Evolutionary conservation across 2,888 invertebrate genomes (phyloP), one percentile per base, ranked within the genome.

Genomic region (Cheilosia urbana): DNA sequence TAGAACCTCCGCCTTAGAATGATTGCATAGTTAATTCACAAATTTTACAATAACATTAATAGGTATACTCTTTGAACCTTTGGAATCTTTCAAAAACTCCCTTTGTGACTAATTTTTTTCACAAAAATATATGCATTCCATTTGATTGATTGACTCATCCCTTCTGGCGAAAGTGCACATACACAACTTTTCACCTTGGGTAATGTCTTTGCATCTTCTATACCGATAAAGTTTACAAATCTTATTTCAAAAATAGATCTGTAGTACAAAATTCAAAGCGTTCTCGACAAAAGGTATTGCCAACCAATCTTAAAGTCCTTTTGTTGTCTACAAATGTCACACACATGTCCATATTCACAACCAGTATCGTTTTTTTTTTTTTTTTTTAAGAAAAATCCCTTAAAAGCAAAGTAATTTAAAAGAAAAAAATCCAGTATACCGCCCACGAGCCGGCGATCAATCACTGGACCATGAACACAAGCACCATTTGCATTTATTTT

Each of bases 381-480:
- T 9, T n/a, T 2, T 17, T 6, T 5, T 7, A 47, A 2, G 5
- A 24, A 21, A 34, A 34, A 34, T 19, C 34, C 34, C 63, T 37
- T 17, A 30, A 9, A 30, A 30, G n/a, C n/a, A n/a, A n/a, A 9
- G 7, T n/a, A 9, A 34, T 15, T 63, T 47, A 49, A 21, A 34
- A 34, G 13, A 13, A 34, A 7, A 1, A 30, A 49, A 37, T 34
- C n/a, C 45, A 21, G n/a, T 34, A 63, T 3, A 45, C 5, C 45
- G n/a, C n/a, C 53, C 34, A 5, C 34, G 49, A 42, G n/a, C 27
- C 37, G n/a, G 7, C 45, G n/a, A n/a, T n/a, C 37, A 45, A 37
- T 65, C 55, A 7, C 30, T 21, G 27, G 9, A 57, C 47, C 65
- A 57, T 65, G 24, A 55, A 65, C 65, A 57, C 37, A 47, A 40